A percentile compares a stretch with the other conserved stretches of the same genome.
Evolutionary conservation across 1,140 invertebrate species (phyloP).

Genomic region (Ceratina calcarata): DNA sequence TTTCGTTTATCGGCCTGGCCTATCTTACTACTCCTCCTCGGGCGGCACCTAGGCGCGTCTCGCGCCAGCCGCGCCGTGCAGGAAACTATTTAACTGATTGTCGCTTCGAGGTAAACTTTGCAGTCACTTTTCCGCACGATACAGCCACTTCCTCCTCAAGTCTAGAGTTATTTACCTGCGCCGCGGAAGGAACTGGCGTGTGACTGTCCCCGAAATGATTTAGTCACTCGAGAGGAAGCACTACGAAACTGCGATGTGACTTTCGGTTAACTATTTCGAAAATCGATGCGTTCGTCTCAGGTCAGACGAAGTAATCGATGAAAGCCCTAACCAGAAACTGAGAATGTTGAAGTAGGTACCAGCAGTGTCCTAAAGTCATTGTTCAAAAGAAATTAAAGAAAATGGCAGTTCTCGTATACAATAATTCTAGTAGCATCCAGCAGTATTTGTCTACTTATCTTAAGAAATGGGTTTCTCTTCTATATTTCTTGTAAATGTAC

Average conservation of each 20-base stretch:
- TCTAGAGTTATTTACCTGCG: conserved; percentile 46
- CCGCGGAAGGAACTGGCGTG: conserved; percentile 50
- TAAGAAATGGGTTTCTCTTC: too few species aligned
- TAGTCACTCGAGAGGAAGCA: conserved; percentile 7
- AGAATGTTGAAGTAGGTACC: too few species aligned
- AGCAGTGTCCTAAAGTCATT: too few species aligned
- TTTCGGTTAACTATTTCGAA: background rate
- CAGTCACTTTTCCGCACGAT: conserved; percentile 65
- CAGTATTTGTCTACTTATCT: too few species aligned
- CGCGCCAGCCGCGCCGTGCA: conserved; percentile 50
- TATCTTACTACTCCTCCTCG: conserved; percentile 65
- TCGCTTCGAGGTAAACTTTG: conserved; percentile 66
- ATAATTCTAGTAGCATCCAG: too few species aligned
- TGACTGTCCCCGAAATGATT: conserved; percentile 33
- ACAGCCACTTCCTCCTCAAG: conserved; percentile 57
- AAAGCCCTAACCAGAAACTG: too few species aligned
- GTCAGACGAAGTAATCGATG: background rate
- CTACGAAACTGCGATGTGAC: background rate
- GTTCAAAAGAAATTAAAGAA: too few species aligned
- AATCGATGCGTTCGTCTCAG: background rate
- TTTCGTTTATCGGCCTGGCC: conserved; percentile 73
- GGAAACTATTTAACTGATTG: conserved; percentile 70
- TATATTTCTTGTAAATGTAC: too few species aligned
- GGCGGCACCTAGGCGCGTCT: conserved; percentile 36
- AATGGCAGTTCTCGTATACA: too few species aligned